phyloP scores from a whole-genome alignment of 35 echinoderm and acorn worm genomes.

The Hemicentrotus pulcherrimus region DNA sequence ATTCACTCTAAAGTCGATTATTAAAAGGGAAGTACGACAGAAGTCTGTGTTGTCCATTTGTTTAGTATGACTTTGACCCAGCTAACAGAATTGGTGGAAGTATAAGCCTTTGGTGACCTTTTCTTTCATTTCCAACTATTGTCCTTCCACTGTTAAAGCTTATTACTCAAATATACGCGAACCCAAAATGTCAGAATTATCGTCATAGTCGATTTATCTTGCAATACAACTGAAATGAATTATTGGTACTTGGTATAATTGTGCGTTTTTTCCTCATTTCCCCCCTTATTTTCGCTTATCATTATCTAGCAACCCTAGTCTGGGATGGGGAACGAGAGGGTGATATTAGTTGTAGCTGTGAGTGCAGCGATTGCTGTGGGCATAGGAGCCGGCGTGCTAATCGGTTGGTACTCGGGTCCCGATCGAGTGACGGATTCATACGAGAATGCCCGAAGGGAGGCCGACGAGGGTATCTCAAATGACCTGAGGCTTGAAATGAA shows the following conservation, averaged over 20 bases:
- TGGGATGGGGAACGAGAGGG: background rate
- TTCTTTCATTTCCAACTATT: too few species aligned
- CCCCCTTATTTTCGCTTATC: background rate
- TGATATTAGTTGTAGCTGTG: background rate
- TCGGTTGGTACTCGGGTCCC: constrained; percentile 66
- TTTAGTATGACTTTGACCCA: too few species aligned
- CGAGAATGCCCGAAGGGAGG: constrained; percentile 45
- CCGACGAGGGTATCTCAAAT: constrained; percentile 29
- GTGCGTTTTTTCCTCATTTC: background rate
- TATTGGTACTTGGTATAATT: background rate
- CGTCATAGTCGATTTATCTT: too few species aligned
- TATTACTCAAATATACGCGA: too few species aligned
- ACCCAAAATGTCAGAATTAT: too few species aligned
- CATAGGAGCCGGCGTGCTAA: constrained; percentile 53
- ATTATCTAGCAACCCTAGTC: background rate
- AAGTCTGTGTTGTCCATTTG: too few species aligned
- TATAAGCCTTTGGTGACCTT: too few species aligned
- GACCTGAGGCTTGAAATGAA: constrained; percentile 22
- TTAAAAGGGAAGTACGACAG: too few species aligned
- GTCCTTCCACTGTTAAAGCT: too few species aligned
- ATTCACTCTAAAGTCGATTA: too few species aligned
- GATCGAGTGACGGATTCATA: constrained; percentile 46
- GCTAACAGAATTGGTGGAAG: too few species aligned
- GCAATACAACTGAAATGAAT: background rate
- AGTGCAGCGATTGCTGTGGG: constrained; percentile 48